A percentile compares a stretch with the other conserved stretches of the same genome.
These are phyloP conservation scores for Therioaphis trifolii DNA, from an alignment of 2,888 invertebrate species.

Conservation along the genomic window DNA sequence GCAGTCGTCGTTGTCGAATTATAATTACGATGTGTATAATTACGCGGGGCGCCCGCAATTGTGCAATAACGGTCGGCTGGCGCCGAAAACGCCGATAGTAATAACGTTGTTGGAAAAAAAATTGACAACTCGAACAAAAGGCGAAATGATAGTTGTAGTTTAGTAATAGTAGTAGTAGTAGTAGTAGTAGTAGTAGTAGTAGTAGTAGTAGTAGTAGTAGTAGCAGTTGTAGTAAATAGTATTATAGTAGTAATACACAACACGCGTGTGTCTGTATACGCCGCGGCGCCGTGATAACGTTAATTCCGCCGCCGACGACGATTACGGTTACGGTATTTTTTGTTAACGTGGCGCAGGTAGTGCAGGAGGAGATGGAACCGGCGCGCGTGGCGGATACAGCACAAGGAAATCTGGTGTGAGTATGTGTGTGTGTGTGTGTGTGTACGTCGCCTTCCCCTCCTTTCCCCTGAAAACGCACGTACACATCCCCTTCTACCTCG, in stretches of 20 bases:
- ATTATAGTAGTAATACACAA: background rate
- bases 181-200: background rate
- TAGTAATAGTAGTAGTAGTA: background rate
- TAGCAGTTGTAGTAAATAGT: background rate
- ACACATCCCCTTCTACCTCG: background rate
- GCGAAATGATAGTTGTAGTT: background rate
- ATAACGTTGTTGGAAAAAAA: background rate
- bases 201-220: background rate
- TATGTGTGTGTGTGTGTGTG: no score
- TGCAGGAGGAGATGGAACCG: background rate
- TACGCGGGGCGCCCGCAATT: conserved; percentile 36
- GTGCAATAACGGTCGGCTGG: conserved; percentile 43
- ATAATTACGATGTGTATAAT: conserved; percentile 28
- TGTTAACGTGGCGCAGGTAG: background rate
- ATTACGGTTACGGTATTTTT: conserved; percentile 25
- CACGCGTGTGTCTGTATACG: background rate
- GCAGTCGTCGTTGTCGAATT: conserved; percentile 17
- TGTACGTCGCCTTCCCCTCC: background rate
- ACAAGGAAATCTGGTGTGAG: conserved; percentile 49
- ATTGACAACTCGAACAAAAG: conserved; percentile 31
- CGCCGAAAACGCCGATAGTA: conserved; percentile 1
- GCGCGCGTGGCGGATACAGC: conserved; percentile 30
- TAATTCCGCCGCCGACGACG: background rate
- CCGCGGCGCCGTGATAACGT: background rate
- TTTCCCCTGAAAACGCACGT: conserved; percentile 22